These are phyloP conservation scores for Scelioninae gen. 2 DNA, from an alignment of 2,888 invertebrate species.

Conservation along the genomic window DNA sequence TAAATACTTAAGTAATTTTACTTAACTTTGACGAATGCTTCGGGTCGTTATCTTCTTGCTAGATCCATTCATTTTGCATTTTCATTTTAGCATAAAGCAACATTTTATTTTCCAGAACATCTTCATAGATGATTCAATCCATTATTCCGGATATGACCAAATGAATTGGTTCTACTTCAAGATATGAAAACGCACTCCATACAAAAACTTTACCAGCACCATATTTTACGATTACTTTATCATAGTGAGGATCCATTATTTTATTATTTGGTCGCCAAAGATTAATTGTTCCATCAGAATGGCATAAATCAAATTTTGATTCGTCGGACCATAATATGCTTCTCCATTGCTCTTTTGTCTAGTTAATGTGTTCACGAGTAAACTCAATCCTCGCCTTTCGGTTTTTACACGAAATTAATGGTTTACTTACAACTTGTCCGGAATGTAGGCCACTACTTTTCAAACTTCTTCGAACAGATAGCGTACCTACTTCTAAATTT, in stretches of 20 bases:
- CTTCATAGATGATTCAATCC: conserved; percentile 12
- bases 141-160: conserved; percentile 12
- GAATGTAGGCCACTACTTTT: conserved; percentile 12
- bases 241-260: conserved; percentile 3
- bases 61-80: no score
- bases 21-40: conserved; percentile 1
- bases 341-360: no score
- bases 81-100: no score
- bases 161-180: conserved; percentile 10
- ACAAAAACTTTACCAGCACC: no score
- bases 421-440: conserved; percentile 14
- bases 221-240: no score
- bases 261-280: conserved; percentile 23
- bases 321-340: conserved; percentile 18
- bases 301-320: conserved; percentile 20
- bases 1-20: background rate
- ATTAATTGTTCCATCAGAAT: conserved; percentile 17
- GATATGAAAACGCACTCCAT: no score
- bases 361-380: conserved; percentile 15
- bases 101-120: conserved; percentile 21
- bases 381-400: conserved; percentile 11
- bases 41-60: conserved; percentile 28
- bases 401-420: conserved; percentile 14
- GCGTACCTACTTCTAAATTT: conserved; percentile 9
- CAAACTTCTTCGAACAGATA: conserved; percentile 5